A percentile compares a stretch with the other conserved stretches of the same genome.
phyloP scores from a whole-genome alignment of 2,113 vertebrate genomes.

The Heterocephalus glaber region DNA sequence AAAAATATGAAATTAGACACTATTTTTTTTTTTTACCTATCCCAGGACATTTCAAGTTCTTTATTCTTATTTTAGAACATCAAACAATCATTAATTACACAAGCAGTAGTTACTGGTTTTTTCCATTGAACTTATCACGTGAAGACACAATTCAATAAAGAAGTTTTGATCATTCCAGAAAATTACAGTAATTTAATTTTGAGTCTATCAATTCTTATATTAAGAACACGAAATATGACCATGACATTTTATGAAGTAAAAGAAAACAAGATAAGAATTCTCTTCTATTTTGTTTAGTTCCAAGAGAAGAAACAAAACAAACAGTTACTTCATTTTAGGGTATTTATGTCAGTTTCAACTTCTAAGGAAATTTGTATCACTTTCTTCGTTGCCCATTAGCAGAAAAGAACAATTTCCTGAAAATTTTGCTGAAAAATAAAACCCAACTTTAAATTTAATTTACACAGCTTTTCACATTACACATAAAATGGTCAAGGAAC shows the following conservation, averaged over 20 bases:
- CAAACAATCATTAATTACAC: background rate
- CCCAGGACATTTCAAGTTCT: background rate
- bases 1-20: background rate
- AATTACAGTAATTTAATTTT: background rate
- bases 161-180: background rate
- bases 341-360: background rate
- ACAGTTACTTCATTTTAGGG: background rate
- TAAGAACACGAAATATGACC: background rate
- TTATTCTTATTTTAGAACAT: background rate
- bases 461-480: background rate
- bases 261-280: background rate
- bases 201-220: background rate
- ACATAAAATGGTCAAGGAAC: background rate
- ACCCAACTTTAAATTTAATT: constrained; percentile 15
- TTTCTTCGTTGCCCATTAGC: background rate
- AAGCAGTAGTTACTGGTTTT: background rate
- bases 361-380: background rate
- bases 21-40: background rate
- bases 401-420: background rate
- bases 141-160: background rate
- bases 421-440: background rate
- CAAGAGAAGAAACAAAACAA: background rate
- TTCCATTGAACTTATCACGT: background rate
- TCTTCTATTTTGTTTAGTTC: background rate
- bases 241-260: background rate